These are phyloP conservation scores for Aethes cnicana DNA, from an alignment of 2,888 invertebrate genomes.

Conservation along the genomic window DNA sequence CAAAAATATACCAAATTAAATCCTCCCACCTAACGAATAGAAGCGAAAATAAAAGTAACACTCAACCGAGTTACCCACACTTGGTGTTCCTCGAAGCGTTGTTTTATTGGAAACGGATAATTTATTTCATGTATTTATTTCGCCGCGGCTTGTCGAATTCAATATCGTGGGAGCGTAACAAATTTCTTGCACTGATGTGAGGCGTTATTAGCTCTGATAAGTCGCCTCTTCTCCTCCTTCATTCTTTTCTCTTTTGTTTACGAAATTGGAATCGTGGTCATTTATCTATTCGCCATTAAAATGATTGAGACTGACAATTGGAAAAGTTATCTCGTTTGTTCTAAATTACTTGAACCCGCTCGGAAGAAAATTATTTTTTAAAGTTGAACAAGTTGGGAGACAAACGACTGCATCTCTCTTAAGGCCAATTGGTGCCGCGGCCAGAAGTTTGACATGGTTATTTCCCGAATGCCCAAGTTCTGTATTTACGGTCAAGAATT, in stretches of 20 bases:
- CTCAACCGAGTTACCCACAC: conserved; percentile 37
- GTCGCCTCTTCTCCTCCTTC: conserved; percentile 23
- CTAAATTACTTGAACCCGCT: conserved; percentile 5
- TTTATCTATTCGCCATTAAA: not conserved
- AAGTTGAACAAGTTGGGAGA: conserved; percentile 16
- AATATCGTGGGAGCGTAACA: conserved; percentile 63
- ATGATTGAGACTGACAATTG: conserved; percentile 10
- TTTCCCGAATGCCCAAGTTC: conserved; percentile 39
- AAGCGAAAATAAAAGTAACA: conserved; percentile 37
- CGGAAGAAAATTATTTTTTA: conserved; percentile 20
- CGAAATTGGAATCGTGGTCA: not conserved
- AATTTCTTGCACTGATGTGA: conserved; percentile 43
- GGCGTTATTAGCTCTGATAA: conserved; percentile 46
- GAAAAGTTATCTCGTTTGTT: conserved; percentile 22
- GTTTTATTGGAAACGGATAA: conserved; percentile 80
- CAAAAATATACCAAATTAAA: conserved; percentile 36
- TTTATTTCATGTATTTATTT: conserved; percentile 79
- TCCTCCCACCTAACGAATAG: conserved; percentile 39
- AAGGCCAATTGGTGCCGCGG: conserved; percentile 30
- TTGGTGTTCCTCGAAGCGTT: conserved; percentile 55
- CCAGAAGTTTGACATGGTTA: conserved; percentile 38
- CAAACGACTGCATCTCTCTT: conserved; percentile 6
- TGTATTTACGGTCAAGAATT: conserved; percentile 45
- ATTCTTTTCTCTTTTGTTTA: not conserved
- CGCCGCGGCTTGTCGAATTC: conserved; percentile 62